phyloP scores from a whole-genome alignment of 92 coral and sea anemone species.

The Epizoanthus scotinus region DNA sequence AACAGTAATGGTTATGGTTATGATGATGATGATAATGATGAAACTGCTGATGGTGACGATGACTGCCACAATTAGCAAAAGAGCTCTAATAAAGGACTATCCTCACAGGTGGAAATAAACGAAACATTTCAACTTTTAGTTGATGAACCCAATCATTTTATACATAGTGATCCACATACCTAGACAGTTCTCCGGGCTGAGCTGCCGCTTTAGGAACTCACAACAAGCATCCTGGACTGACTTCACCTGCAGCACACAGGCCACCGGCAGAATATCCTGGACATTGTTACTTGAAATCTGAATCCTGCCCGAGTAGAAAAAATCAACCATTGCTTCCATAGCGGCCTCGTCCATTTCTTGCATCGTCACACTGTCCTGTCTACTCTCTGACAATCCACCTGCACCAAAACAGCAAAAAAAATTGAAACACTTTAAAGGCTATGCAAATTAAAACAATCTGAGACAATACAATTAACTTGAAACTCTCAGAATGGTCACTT shows the following conservation, averaged over 20 bases:
- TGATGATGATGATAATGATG: too few relatives aligned
- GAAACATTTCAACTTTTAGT: too few relatives aligned
- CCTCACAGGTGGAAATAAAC: too few relatives aligned
- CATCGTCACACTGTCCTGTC: conserved; percentile 74
- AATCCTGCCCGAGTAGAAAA: conserved; percentile 84
- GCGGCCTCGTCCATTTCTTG: conserved; percentile 85
- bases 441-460: too few relatives aligned
- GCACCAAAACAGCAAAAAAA: background rate
- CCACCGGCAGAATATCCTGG: conserved; percentile 86
- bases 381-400: conserved; percentile 95
- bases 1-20: too few relatives aligned
- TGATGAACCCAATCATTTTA: too few relatives aligned
- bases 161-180: conserved; percentile 56
- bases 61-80: too few relatives aligned
- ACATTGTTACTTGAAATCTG: conserved; percentile 86
- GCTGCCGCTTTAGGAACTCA: conserved; percentile 91
- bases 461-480: too few relatives aligned
- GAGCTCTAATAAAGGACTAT: too few relatives aligned
- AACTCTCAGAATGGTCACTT: too few relatives aligned
- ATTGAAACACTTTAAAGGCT: too few relatives aligned
- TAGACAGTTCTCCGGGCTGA: conserved; percentile 92
- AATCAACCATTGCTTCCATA: conserved; percentile 80
- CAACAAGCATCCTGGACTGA: conserved; percentile 93
- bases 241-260: conserved; percentile 91
- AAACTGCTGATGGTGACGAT: too few relatives aligned